Conservation (phyloP, 2,113 vertebrate genomes). For the Gymnorhina tibicen region DNA sequence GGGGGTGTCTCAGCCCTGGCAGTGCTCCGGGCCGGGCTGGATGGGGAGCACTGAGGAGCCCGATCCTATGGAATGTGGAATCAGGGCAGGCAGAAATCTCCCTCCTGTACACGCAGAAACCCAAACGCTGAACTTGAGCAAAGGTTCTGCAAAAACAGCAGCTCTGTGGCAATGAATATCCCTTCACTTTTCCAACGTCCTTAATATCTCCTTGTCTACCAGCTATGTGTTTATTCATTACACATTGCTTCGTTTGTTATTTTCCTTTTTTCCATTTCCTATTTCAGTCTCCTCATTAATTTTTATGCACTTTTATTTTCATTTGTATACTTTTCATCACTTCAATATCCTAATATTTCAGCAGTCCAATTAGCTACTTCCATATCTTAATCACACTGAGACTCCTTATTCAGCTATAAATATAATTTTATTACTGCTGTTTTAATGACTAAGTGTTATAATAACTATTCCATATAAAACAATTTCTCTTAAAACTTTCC, state of each 20-base stretch:
- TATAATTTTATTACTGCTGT: conserved; percentile 45
- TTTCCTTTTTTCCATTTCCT: conserved; percentile 44
- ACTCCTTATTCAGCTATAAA: conserved; percentile 53
- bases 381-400: conserved; percentile 53
- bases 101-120: background rate
- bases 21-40: background rate
- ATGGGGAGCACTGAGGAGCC: background rate
- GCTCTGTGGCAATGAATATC: background rate
- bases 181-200: background rate
- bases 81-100: background rate
- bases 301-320: conserved; percentile 56
- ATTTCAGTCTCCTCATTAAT: conserved; percentile 38
- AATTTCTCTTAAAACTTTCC: conserved; percentile 35
- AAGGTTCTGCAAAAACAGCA: background rate
- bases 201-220: background rate
- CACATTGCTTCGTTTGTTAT: conserved; percentile 9
- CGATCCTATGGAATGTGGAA: background rate
- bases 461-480: conserved; percentile 35
- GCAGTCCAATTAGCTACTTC: conserved; percentile 44
- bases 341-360: conserved; percentile 59
- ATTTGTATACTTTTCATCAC: conserved; percentile 45
- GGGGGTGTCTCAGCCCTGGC: background rate
- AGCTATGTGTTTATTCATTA: conserved; percentile 11
- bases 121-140: background rate
- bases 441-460: conserved; percentile 55